Evolutionary conservation across 2,888 invertebrate species (phyloP).

Genomic region (Limnephilus lunatus): DNA sequence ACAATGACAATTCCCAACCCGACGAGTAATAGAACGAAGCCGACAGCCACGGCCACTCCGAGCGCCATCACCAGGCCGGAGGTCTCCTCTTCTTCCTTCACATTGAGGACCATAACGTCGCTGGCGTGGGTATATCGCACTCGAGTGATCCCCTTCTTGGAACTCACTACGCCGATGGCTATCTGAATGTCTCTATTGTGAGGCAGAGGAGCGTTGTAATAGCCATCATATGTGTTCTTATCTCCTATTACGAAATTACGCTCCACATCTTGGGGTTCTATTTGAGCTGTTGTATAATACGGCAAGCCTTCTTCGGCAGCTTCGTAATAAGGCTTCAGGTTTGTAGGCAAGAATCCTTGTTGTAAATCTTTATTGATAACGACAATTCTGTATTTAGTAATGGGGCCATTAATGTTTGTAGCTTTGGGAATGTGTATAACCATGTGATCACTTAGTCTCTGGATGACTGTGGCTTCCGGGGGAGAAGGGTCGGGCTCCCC

Average conservation of each 20-base stretch:
- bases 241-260: slow-evolving; percentile 88
- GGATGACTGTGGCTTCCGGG: slow-evolving; percentile 80
- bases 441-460: slow-evolving; percentile 80
- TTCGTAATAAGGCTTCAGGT: slow-evolving; percentile 81
- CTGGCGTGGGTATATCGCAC: slow-evolving; percentile 81
- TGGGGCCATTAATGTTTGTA: slow-evolving; percentile 87
- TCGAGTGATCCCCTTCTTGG: slow-evolving; percentile 81
- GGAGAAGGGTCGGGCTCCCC: slow-evolving; percentile 85
- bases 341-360: slow-evolving; percentile 80
- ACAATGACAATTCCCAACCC: slow-evolving; percentile 81
- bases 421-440: slow-evolving; percentile 83
- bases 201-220: slow-evolving; percentile 86
- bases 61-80: slow-evolving; percentile 76
- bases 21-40: slow-evolving; percentile 82
- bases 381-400: slow-evolving; percentile 85
- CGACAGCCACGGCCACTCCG: slow-evolving; percentile 83
- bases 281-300: slow-evolving; percentile 90
- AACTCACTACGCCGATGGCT: slow-evolving; percentile 84
- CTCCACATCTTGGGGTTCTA: slow-evolving; percentile 81
- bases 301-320: slow-evolving; percentile 83
- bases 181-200: slow-evolving; percentile 81
- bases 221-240: slow-evolving; percentile 83
- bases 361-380: slow-evolving; percentile 82
- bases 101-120: slow-evolving; percentile 75
- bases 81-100: slow-evolving; percentile 74